Evolutionary conservation across 2,113 vertebrate species (phyloP), one percentile per base, ranked within the genome.

Genomic region (Trichomycterus rosablanca): DNA sequence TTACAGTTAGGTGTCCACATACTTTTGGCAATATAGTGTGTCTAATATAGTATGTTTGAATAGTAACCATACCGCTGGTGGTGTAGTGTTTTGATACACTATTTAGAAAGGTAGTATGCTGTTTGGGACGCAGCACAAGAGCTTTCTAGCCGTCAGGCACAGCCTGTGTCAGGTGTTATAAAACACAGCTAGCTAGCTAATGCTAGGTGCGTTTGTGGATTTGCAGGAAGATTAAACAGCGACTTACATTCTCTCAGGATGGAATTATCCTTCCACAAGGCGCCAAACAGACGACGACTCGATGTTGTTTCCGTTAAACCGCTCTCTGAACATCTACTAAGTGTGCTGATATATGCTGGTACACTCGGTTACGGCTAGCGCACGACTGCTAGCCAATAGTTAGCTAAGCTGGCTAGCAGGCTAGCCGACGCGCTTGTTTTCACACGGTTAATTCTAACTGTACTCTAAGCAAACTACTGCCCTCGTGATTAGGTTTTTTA

Each of bases 401-500:
- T 74, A 76, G 76, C 77, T 78, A 77, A 76, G 75, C 80, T 76
- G 78, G 69, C 73, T 73, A 72, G 68, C 68, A 71, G 44, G 61
- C 71, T 67, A 62, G 63, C 66, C 61, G 58, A 64, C 54, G 62
- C 68, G 59, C 57, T 43, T 67, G 14, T 39, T 78, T 80, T 86
- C 75, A 86, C 78, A 72, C 82, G 74, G 52, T 45, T 67, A 74
- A 59, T 75, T 85, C 76, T 76, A 68, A 53, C 18, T 22, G 26
- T 3, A 22, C 74, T 57, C 75, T 83, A 61, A 78, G 72, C 76
- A 75, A 75, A 71, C 80, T 76, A 64, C 74, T 79, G 67, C 78
- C 78, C 22, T 71, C 76, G 53, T 65, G 19, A 49, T 64, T 60
- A 64, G 76, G 63, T 76, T 80, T 78, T 51, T 67, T 49, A 40